Evolutionary conservation across 1,140 invertebrate species (phyloP), one percentile per base, ranked within the genome.

Genomic region (Artemia franciscana): DNA sequence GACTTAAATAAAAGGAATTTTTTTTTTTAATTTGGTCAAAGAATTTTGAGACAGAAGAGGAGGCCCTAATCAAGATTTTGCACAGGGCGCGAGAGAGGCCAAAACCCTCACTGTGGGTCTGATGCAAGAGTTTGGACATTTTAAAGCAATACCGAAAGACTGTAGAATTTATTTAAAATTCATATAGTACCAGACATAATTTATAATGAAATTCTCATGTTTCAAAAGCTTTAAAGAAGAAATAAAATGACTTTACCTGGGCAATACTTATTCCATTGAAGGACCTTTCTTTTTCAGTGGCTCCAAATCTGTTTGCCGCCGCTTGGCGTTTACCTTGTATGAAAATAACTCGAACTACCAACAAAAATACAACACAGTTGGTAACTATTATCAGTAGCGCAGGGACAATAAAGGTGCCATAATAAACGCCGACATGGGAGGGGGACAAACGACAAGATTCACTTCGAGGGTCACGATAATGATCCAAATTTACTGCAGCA

Each of bases 281-380:
- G 60, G 60, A 5, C 12, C 24, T 24, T 26, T 25, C 26, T 7
- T 27, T 63, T 23, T 58, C 57, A 5, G 39, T 26, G 39, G 57
- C 59, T 15, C 26, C 59, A 28, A 64, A 60, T 62, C 65, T 65
- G 61, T 30, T 62, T 51, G 63, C 66, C 26, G 71, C 69, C 39
- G 69, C 68, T 5, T 74, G 73, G 60, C 73, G 72, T 4, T 39
- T 39, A 5, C 63, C 63, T 28, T 64, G 63, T 27, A 61, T 24
- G 63, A 75, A 70, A 9, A 78, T 72, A 2, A 78, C 75, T 25
- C 73, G 65, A 0, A 70, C 70, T 23, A 78, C 76, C 69, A 76
- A 70, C 57, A 76, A 67, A 64, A 78, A 78, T 9, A 78, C 73
- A 23, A 73, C 64, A 27, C 70, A 71, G 67, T 78, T 78, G 66